A percentile compares a stretch with the other conserved stretches of the same genome.
phyloP scores from a whole-genome alignment of 2,888 invertebrate species.

The Chrysolina americana region DNA sequence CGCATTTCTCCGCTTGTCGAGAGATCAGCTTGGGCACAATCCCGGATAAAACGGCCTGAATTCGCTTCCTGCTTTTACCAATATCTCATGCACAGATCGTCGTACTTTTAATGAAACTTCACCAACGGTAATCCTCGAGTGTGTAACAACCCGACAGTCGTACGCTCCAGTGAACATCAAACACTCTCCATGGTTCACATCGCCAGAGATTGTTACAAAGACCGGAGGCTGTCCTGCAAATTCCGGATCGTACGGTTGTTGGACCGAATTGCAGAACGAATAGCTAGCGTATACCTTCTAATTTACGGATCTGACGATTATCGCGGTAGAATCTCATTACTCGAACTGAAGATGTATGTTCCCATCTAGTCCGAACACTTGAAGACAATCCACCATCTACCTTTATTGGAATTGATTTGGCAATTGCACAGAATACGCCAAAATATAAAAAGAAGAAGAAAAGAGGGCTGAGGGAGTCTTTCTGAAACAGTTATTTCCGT shows the following conservation, averaged over 20 bases:
- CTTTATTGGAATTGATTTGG: no score
- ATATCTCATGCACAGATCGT: not conserved
- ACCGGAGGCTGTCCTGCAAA: constrained; percentile 12
- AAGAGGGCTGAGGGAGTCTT: no score
- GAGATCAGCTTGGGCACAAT: not conserved
- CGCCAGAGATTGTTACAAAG: constrained; percentile 18
- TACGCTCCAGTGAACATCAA: constrained; percentile 17
- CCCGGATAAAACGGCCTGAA: not conserved
- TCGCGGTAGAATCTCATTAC: not conserved
- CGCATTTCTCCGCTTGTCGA: no score
- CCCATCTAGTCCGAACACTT: no score
- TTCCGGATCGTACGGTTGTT: constrained; percentile 14
- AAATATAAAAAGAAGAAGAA: no score
- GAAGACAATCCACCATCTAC: no score
- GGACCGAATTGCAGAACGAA: not conserved
- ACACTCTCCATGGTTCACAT: constrained; percentile 12
- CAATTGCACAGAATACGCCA: no score
- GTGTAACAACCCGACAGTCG: not conserved
- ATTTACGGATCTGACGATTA: not conserved
- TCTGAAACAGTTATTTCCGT: no score
- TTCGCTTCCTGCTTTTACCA: not conserved
- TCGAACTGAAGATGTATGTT: no score
- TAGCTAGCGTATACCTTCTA: not conserved
- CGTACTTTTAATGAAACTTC: not conserved
- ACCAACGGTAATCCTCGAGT: not conserved